These are phyloP conservation scores for Clanis bilineata DNA, from an alignment of 2,888 invertebrate species.

Conservation along the genomic window DNA sequence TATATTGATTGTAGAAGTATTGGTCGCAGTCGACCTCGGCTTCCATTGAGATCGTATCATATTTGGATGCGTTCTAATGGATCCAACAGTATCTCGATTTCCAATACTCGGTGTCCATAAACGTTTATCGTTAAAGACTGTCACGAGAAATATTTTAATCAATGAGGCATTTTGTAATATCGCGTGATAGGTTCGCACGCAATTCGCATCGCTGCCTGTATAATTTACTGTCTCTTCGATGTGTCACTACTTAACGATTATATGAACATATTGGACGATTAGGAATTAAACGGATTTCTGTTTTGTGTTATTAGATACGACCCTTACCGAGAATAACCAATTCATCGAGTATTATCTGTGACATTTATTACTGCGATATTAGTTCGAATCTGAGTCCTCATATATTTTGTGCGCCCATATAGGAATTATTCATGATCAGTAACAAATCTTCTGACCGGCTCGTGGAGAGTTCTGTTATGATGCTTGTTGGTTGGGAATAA, in stretches of 20 bases:
- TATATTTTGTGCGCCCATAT: conserved; percentile 10
- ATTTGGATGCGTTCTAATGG: conserved; percentile 55
- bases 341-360: conserved; percentile 27
- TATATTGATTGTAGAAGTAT: conserved; percentile 38
- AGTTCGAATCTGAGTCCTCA: not conserved
- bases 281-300: conserved; percentile 6
- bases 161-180: conserved; percentile 23
- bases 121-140: conserved; percentile 21
- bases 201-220: conserved; percentile 5
- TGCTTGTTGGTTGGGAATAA: not conserved
- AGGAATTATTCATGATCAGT: conserved; percentile 9
- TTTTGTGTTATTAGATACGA: not conserved
- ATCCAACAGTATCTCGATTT: conserved; percentile 11
- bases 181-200: conserved; percentile 25
- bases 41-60: conserved; percentile 49
- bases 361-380: conserved; percentile 12
- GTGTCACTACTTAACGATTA: conserved; percentile 2
- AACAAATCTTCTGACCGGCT: not conserved
- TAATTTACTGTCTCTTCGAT: conserved; percentile 18
- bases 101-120: conserved; percentile 16
- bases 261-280: conserved; percentile 1
- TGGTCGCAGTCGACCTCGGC: conserved; percentile 55
- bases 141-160: conserved; percentile 35
- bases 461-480: not conserved
- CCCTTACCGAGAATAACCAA: conserved; percentile 11